Percentiles rank a stretch among this genome's conserved stretches.
phyloP scores from a whole-genome alignment of 2,888 invertebrate genomes.

The Amblyjoppa proteus region DNA sequence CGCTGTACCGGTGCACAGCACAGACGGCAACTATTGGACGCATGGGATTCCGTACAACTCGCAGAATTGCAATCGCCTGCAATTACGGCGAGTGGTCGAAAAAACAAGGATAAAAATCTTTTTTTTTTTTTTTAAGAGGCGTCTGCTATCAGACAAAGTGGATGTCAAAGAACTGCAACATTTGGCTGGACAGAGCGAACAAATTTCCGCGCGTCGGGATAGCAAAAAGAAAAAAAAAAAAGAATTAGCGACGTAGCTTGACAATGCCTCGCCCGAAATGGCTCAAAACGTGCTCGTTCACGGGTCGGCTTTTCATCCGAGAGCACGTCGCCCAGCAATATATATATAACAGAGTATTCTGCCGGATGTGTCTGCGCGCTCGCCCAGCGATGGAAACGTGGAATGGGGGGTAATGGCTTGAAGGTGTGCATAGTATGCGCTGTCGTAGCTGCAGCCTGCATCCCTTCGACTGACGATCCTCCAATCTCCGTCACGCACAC shows the following conservation, averaged over 20 bases:
- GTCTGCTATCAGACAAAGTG: not conserved
- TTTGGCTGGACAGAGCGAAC: not conserved
- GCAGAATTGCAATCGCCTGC: not conserved
- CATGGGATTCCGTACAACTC: not conserved
- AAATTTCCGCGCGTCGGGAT: not conserved
- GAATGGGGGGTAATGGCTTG: conserved; percentile 14
- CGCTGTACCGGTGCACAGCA: not conserved
- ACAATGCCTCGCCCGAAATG: conserved; percentile 4
- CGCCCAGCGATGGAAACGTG: conserved; percentile 21
- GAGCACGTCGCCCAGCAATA: not conserved
- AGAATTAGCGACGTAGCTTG: not conserved
- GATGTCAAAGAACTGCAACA: not conserved
- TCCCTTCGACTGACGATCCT: conserved; percentile 8
- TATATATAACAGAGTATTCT: not conserved
- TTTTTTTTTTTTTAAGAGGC: not conserved
- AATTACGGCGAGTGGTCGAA: not conserved
- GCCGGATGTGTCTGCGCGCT: not conserved
- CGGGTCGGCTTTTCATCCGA: conserved; percentile 17
- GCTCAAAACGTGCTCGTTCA: conserved; percentile 16
- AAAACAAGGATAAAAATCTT: not conserved
- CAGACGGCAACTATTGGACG: not conserved
- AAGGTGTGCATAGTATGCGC: conserved; percentile 39
- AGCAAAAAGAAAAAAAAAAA: not conserved
- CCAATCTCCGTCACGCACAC: not conserved
- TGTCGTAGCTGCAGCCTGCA: conserved; percentile 49